Conservation (phyloP, 2,888 invertebrate genomes). For the Acleris literana region DNA sequence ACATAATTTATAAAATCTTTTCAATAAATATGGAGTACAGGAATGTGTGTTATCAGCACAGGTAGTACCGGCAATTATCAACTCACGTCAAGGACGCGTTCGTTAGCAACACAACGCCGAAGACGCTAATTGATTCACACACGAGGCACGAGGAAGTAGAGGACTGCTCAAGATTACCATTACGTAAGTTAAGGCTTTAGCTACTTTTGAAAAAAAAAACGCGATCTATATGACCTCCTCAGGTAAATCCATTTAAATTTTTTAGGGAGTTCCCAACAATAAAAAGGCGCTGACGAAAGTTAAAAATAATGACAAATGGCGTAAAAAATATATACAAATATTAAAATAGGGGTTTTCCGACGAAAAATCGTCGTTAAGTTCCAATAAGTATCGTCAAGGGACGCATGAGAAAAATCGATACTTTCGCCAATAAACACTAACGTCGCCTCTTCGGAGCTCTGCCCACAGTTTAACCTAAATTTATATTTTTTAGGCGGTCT, state of each 20-base stretch:
- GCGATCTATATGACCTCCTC: neutral
- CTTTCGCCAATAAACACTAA: slow-evolving; percentile 59
- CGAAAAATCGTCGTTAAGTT: slow-evolving; percentile 2
- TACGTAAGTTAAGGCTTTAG: neutral
- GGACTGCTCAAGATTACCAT: slow-evolving; percentile 6
- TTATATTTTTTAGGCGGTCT: neutral
- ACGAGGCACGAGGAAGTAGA: slow-evolving; percentile 6
- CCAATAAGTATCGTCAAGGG: slow-evolving; percentile 38
- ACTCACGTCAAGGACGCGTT: slow-evolving; percentile 50
- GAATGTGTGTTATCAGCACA: slow-evolving; percentile 7
- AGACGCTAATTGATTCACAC: neutral
- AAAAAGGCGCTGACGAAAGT: neutral
- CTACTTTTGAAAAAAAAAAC: neutral
- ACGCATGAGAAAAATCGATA: slow-evolving; percentile 78
- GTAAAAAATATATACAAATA: neutral
- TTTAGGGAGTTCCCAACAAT: neutral
- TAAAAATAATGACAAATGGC: neutral
- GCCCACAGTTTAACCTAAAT: neutral
- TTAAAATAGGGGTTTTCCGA: neutral
- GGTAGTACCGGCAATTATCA: slow-evolving; percentile 7
- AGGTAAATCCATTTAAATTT: neutral
- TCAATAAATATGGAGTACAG: neutral
- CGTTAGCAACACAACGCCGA: slow-evolving; percentile 48
- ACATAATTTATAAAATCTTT: neutral
- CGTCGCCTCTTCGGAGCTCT: slow-evolving; percentile 22